Conservation (phyloP, 2,797 vertebrate species). For the Thamnophis elegans region DNA sequence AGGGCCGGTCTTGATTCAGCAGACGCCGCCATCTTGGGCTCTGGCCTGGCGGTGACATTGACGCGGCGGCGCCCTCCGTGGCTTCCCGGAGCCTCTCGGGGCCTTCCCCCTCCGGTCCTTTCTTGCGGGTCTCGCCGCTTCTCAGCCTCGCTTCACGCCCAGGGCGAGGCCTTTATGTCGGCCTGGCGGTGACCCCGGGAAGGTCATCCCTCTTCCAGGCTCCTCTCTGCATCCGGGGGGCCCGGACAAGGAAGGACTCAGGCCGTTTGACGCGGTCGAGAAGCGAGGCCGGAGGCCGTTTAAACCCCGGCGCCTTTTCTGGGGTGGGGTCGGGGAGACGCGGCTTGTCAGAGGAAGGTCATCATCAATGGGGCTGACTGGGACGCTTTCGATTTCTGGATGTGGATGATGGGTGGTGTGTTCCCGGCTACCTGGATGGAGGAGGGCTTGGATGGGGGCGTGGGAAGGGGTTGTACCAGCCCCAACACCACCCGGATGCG, state of each 20-base stretch:
- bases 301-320: neutral
- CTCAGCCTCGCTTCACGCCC: neutral
- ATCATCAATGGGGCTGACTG: neutral
- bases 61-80: neutral
- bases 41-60: conserved; percentile 44
- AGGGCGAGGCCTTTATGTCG: neutral
- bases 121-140: neutral
- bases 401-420: neutral
- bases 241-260: neutral
- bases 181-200: neutral
- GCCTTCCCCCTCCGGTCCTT: neutral
- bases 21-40: conserved; percentile 49
- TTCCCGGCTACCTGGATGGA: no score
- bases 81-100: neutral
- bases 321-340: neutral
- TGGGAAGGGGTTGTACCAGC: no score
- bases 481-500: no score
- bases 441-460: neutral
- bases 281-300: neutral
- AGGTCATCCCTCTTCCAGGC: neutral
- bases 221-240: neutral
- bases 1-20: no score
- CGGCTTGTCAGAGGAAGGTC: neutral
- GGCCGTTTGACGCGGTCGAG: neutral
- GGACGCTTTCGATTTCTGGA: neutral